These are phyloP conservation scores for Pangasius djambal DNA, from an alignment of 2,797 vertebrate genomes.

Conservation along the genomic window DNA sequence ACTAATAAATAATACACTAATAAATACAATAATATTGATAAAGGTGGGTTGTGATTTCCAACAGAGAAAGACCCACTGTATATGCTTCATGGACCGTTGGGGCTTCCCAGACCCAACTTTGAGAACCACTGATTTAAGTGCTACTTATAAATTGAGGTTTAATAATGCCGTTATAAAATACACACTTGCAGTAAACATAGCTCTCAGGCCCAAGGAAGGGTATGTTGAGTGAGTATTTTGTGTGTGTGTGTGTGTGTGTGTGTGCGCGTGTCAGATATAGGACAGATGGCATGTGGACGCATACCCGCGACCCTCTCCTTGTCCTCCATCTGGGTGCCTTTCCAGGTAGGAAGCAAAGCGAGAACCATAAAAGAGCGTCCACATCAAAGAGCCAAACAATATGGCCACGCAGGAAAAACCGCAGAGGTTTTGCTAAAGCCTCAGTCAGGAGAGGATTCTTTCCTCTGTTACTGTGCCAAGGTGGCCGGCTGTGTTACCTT, in stretches of 20 bases:
- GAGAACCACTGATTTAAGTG: not conserved
- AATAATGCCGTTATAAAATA: not conserved
- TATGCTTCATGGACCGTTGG: not conserved
- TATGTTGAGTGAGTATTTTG: slow-evolving; percentile 41
- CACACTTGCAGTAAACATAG: not conserved
- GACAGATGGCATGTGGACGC: slow-evolving; percentile 72
- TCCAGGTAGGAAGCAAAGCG: slow-evolving; percentile 67
- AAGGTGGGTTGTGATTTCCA: not conserved
- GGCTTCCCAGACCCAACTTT: not conserved
- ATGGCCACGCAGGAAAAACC: slow-evolving; percentile 67
- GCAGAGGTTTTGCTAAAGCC: slow-evolving; percentile 63
- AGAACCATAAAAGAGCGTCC: slow-evolving; percentile 52
- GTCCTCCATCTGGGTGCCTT: slow-evolving; percentile 71
- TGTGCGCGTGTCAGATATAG: slow-evolving; percentile 58
- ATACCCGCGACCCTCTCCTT: slow-evolving; percentile 53
- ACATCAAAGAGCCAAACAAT: slow-evolving; percentile 71
- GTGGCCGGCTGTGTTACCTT: slow-evolving; percentile 33
- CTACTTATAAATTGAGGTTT: not conserved
- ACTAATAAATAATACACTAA: too few species aligned
- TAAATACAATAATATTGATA: not conserved
- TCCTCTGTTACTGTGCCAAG: slow-evolving; percentile 68
- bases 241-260: slow-evolving; percentile 43
- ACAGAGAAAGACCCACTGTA: not conserved
- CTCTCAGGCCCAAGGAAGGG: slow-evolving; percentile 35
- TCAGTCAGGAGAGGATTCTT: slow-evolving; percentile 64